These are phyloP conservation scores for Chromis chromis DNA, from an alignment of 2,797 vertebrate genomes.

Conservation along the genomic window DNA sequence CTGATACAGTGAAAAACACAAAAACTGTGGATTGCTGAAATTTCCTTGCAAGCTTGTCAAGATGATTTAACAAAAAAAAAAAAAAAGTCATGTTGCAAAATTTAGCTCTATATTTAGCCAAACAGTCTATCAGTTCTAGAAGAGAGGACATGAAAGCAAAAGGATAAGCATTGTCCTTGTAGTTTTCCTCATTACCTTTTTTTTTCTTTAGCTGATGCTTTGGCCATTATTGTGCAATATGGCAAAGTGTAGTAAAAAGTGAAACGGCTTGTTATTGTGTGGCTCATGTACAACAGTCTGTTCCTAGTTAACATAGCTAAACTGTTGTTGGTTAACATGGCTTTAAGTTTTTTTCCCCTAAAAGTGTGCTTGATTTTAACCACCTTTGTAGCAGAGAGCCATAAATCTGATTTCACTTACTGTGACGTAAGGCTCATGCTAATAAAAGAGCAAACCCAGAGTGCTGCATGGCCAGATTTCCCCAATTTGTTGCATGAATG, in stretches of 20 bases:
- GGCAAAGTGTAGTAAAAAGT: slow-evolving; percentile 25
- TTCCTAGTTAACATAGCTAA: slow-evolving; percentile 48
- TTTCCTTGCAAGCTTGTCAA: slow-evolving; percentile 30
- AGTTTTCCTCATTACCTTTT: slow-evolving; percentile 34
- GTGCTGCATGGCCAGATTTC: slow-evolving; percentile 87
- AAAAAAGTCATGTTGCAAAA: slow-evolving; percentile 16
- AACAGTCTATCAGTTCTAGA: slow-evolving; percentile 34
- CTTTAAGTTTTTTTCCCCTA: slow-evolving; percentile 29
- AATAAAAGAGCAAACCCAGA: slow-evolving; percentile 87
- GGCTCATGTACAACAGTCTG: slow-evolving; percentile 19
- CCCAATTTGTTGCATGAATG: slow-evolving; percentile 94
- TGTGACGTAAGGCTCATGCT: slow-evolving; percentile 80
- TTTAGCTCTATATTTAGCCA: slow-evolving; percentile 43
- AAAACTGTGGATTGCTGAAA: slow-evolving; percentile 15
- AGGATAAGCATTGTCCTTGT: slow-evolving; percentile 24
- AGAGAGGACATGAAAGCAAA: slow-evolving; percentile 22
- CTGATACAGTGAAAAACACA: slow-evolving; percentile 3
- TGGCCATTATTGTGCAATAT: slow-evolving; percentile 28
- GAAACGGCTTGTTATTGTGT: slow-evolving; percentile 6
- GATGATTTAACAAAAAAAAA: slow-evolving; percentile 31
- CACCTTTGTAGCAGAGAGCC: slow-evolving; percentile 63
- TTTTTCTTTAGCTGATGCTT: slow-evolving; percentile 10
- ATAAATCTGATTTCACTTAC: slow-evolving; percentile 86
- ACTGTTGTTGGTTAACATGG: slow-evolving; percentile 53
- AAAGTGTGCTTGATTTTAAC: slow-evolving; percentile 61